Evolutionary conservation across 2,113 vertebrate species (phyloP).

Genomic region (Carassius auratus): DNA sequence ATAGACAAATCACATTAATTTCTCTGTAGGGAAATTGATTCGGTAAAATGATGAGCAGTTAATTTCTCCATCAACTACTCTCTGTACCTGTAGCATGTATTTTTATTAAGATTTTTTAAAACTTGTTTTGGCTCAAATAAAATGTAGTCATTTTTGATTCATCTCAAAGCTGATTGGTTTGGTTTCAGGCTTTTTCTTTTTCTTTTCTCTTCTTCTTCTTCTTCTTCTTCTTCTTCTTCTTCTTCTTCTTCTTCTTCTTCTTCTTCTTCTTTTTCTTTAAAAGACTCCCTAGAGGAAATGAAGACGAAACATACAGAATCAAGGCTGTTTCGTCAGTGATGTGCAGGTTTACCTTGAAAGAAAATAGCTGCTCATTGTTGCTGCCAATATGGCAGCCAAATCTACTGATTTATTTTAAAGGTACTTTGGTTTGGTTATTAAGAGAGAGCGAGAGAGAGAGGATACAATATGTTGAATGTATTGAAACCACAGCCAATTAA

Average conservation of each 20-base stretch:
- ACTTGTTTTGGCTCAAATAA: background rate
- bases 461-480: constrained; percentile 43
- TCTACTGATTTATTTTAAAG: background rate
- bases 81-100: background rate
- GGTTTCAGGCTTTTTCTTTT: background rate
- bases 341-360: background rate
- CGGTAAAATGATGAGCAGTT: background rate
- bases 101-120: background rate
- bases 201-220: no score
- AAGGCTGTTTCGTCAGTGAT: background rate
- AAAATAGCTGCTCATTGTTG: background rate
- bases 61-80: background rate
- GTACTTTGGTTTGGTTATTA: background rate
- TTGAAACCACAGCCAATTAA: constrained; percentile 60
- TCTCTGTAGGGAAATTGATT: background rate
- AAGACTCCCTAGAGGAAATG: background rate
- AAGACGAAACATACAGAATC: background rate
- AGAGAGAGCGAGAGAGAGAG: constrained; percentile 5
- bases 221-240: no score
- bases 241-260: no score
- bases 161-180: background rate
- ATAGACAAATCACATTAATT: background rate
- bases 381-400: background rate
- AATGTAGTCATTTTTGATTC: background rate
- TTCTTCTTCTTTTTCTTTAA: background rate